phyloP scores from a whole-genome alignment of 2,888 invertebrate species.

The Coelogynopora nodosa region DNA sequence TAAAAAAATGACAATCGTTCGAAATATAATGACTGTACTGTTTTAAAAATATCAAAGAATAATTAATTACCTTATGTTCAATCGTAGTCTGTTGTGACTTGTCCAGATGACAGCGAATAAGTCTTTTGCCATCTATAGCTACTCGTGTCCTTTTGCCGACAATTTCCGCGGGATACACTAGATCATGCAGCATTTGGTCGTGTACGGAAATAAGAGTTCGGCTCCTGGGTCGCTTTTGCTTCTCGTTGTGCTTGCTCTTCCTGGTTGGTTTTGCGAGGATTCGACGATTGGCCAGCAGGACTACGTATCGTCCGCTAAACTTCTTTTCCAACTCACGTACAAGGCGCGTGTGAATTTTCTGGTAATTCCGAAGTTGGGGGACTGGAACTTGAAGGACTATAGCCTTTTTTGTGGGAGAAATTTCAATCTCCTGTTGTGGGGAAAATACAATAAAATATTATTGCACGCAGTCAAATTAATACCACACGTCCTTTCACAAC shows the following conservation, averaged over 20 bases:
- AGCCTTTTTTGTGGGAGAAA: slow-evolving; percentile 83
- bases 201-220: slow-evolving; percentile 94
- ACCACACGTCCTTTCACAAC: no score
- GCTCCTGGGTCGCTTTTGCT: slow-evolving; percentile 73
- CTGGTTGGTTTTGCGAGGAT: slow-evolving; percentile 95
- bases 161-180: slow-evolving; percentile 97
- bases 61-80: no score
- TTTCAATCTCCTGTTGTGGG: no score
- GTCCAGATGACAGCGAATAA: slow-evolving; percentile 75
- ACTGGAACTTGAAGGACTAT: slow-evolving; percentile 98
- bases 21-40: no score
- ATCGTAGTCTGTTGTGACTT: slow-evolving; percentile 96
- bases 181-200: slow-evolving; percentile 90
- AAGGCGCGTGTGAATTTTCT: slow-evolving; percentile 90
- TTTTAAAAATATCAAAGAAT: no score
- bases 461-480: no score
- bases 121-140: slow-evolving; percentile 87
- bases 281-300: slow-evolving; percentile 87
- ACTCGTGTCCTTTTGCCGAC: slow-evolving; percentile 95
- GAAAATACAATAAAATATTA: no score
- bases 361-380: slow-evolving; percentile 92
- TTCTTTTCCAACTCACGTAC: slow-evolving; percentile 98
- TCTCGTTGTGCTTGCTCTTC: slow-evolving; percentile 75
- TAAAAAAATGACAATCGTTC: no score
- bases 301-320: slow-evolving; percentile 92